Base-by-base conservation (phyloP, 2,888 invertebrate species). In the Malacosoma neustria region DNA sequence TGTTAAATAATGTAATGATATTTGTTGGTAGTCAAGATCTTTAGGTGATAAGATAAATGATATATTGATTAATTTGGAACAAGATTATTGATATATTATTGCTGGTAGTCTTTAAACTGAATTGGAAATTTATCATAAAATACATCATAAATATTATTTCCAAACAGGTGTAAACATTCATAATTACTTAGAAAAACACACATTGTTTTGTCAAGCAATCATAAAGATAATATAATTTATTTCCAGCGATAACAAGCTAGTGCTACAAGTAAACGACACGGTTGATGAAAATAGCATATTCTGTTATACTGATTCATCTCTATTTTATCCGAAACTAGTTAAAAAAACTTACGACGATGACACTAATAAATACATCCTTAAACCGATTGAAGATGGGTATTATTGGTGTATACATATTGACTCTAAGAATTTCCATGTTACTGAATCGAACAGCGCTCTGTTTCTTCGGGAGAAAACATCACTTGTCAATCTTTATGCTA, bases 381-480 rank as follows among this genome's bases (percentile, higher is more conserved):
- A 57, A 35, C 65, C 74, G 0, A 54, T 55, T 9, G 47, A 46
- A 1, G 69, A 84, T 35, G 87, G 87, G 4, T 76, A 77, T 48
- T 87, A 86, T 40, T 86, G 85, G 86, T 87, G 87, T 45, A 51
- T 68, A 6, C 61, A 72, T 31, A 54, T 39, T 0, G 70, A 84
- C 41, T 58, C 74, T 0, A 64, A 47, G 13, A 58, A 61, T 7
- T 77, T 57, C 38, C 45, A 51, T 2, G 53, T 59, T 2, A 48
- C 70, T 1, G 61, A 71, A 43, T 79, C 84, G 0, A 76, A 80
- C 33, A 72, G 59, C 44, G 52, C 58, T 0, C 64, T 84, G 2
- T 74, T 67, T 42, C 54, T 79, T 0, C 57, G 68, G 39, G 70
- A 67, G 15, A 65, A 70, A 34, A 57, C 66, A n/a, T 60, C 65